A percentile compares a stretch with the other conserved stretches of the same genome.
Conservation (phyloP, 1,140 invertebrate species). For the Ylistrum balloti region DNA sequence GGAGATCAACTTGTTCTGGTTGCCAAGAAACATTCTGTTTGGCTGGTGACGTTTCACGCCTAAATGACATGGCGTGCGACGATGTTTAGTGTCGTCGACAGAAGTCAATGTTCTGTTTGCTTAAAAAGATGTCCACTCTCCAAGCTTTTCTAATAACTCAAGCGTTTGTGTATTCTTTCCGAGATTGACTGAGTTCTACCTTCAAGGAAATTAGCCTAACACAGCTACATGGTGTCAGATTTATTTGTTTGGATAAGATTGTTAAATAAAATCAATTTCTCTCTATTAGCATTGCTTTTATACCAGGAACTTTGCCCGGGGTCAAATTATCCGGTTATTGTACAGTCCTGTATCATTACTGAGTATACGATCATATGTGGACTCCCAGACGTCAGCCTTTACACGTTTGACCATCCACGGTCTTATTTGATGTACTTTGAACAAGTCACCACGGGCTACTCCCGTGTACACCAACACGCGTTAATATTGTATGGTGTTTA, state of each 20-base stretch:
- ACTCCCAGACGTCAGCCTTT: background rate
- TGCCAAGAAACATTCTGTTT: too few relatives aligned
- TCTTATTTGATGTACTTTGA: background rate
- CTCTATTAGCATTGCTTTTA: background rate
- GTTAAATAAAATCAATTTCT: background rate
- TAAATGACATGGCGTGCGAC: too few relatives aligned
- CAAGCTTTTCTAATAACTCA: too few relatives aligned
- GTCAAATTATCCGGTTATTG: background rate
- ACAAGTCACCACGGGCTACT: background rate
- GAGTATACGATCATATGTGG: background rate
- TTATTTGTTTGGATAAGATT: background rate
- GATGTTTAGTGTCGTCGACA: too few relatives aligned
- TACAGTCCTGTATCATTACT: background rate
- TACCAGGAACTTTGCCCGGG: background rate
- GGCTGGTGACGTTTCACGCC: too few relatives aligned
- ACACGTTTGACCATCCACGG: background rate
- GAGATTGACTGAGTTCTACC: background rate
- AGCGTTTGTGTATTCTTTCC: background rate
- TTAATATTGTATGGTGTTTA: background rate
- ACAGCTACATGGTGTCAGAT: background rate
- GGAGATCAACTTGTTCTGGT: too few relatives aligned
- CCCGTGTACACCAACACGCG: background rate
- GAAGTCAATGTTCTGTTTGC: too few relatives aligned
- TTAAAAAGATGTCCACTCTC: too few relatives aligned
- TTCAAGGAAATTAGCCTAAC: background rate